Conservation (phyloP, 2,888 invertebrate genomes). For the Lamellibrachia columna region DNA sequence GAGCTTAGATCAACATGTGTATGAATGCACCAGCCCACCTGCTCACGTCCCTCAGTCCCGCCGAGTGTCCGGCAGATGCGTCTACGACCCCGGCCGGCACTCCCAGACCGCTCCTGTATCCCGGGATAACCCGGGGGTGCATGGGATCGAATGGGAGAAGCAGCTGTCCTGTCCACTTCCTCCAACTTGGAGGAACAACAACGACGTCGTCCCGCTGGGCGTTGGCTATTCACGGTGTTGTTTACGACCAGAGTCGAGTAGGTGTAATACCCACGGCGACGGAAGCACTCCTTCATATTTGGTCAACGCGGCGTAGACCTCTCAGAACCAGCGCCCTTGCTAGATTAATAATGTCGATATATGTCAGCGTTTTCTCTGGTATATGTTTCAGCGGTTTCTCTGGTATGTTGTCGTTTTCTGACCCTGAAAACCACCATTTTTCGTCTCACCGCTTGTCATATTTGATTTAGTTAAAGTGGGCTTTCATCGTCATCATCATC, state of each 20-base stretch:
- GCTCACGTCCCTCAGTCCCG: background rate
- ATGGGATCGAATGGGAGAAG: background rate
- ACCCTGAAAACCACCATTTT: no score
- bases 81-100: background rate
- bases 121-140: constrained; percentile 10
- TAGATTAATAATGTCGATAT: background rate
- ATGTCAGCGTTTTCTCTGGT: no score
- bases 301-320: background rate
- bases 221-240: background rate
- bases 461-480: no score
- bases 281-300: background rate
- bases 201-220: background rate
- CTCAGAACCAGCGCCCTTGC: background rate
- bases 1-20: background rate
- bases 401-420: no score
- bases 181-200: background rate
- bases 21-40: background rate
- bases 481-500: no score
- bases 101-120: background rate
- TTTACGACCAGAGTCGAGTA: background rate
- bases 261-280: background rate
- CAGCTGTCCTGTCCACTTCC: background rate
- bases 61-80: constrained; percentile 3
- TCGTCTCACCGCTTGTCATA: no score
- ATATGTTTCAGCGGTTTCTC: no score